Base-by-base conservation (phyloP, 2,888 invertebrate genomes). In the Scrobipalpa costella region DNA sequence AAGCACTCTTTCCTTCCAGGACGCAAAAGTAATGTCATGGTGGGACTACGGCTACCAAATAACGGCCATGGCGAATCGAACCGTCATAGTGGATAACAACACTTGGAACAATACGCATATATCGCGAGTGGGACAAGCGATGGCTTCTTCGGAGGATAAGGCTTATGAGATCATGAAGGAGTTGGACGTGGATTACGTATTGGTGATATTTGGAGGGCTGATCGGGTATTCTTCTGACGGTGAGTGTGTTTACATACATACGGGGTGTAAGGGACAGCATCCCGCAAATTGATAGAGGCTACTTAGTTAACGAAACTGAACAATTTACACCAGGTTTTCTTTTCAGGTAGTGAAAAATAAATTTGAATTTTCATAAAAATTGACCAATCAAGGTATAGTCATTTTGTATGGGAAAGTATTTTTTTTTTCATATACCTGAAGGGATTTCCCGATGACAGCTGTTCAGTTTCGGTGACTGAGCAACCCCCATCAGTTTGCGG, bases 21-120 rank as follows among this genome's bases (percentile, higher is more conserved):
- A 99, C 86, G 95, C 99, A 0, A 96, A 97, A 83, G 96, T 99
- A 64, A 99, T 99, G 99, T 98, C 98, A 0, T 99, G 99, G 99
- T 99, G 99, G 98, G 98, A 99, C 93, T 99, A 99, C 88, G 99
- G 99, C 0, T 99, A 99, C 89, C 98, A 98, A 90, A 99, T 99
- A 91, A 99, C 99, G 0, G 98, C 99, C 0, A 99, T 99, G 99
- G 99, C 99, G 15, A 99, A 99, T 91, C 93, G 98, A 52, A 99
- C 99, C 0, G 98, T 99, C 73, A 93, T 99, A 72, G 99, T 99
- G 62, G 99, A 99, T 84, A 99, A 99, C 85, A 99, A 99, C 81
- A 99, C 99, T 0, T 99, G 99, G 99, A 99, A 99, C 88, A 99
- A 99, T 86, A 99, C 99, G 13, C 99, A 99, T 86, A 99, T 99